Percentiles rank a stretch among this genome's conserved stretches.
Evolutionary conservation across 2,888 invertebrate species (phyloP).

Genomic region (Synergus gifuensis): DNA sequence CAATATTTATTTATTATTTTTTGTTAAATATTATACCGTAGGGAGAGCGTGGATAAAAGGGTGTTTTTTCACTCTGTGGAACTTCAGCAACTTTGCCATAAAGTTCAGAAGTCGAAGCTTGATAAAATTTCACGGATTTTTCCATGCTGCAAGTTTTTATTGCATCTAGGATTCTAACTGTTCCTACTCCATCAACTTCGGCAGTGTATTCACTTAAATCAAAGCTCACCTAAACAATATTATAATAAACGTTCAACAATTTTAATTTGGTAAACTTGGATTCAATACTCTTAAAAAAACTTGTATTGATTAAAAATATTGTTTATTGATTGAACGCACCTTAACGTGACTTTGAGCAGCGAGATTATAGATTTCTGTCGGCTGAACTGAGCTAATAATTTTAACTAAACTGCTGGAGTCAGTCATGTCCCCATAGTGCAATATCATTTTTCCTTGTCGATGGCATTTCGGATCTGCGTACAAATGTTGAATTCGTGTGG

Average conservation of each 20-base stretch:
- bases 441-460: conserved; percentile 91
- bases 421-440: conserved; percentile 99
- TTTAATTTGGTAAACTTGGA: no score
- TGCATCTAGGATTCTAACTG: conserved; percentile 93
- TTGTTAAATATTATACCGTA: conserved; percentile 85
- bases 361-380: conserved; percentile 97
- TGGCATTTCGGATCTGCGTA: conserved; percentile 95
- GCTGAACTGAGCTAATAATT: conserved; percentile 88
- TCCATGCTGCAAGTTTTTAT: conserved; percentile 93
- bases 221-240: conserved; percentile 86
- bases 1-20: conserved; percentile 7
- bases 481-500: conserved; percentile 96
- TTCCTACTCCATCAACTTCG: conserved; percentile 98
- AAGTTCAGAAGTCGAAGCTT: conserved; percentile 96
- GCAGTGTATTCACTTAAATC: conserved; percentile 99
- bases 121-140: conserved; percentile 91
- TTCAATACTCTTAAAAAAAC: background rate
- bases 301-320: conserved; percentile 7
- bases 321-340: conserved; percentile 78
- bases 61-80: conserved; percentile 96
- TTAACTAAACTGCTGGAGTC: conserved; percentile 97
- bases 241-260: background rate
- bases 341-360: conserved; percentile 99
- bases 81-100: conserved; percentile 96
- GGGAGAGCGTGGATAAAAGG: conserved; percentile 97